Conservation (phyloP, 2,113 vertebrate species). For the Raja brachyura region DNA sequence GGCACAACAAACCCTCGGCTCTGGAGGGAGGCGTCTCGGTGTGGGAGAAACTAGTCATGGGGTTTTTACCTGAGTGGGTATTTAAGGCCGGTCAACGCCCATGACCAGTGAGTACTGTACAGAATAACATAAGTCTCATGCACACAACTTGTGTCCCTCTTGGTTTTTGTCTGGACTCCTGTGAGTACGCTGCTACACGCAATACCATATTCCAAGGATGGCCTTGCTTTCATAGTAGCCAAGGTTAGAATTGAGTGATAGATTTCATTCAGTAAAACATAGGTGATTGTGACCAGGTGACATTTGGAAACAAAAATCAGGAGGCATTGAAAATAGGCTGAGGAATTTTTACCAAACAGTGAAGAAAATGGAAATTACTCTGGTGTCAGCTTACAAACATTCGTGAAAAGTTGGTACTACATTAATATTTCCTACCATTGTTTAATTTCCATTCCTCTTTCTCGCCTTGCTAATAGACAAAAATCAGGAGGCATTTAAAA, state of each 20-base stretch:
- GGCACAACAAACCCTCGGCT: too few relatives aligned
- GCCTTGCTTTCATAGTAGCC: background rate
- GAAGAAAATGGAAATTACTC: background rate
- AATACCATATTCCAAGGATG: background rate
- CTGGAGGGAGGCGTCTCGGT: too few relatives aligned
- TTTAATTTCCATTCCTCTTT: background rate
- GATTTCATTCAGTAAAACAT: background rate
- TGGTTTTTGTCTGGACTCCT: too few relatives aligned
- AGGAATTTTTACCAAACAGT: background rate
- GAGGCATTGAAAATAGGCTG: background rate
- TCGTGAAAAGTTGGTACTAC: background rate
- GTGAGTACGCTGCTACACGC: too few relatives aligned
- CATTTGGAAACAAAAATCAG: background rate
- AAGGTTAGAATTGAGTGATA: background rate
- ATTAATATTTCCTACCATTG: background rate
- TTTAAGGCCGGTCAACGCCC: too few relatives aligned
- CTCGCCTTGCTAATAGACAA: background rate
- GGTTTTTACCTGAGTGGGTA: too few relatives aligned
- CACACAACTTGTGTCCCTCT: too few relatives aligned
- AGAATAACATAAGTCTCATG: too few relatives aligned
- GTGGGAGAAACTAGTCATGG: too few relatives aligned
- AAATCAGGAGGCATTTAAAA: background rate
- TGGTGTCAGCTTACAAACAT: background rate
- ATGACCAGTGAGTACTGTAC: too few relatives aligned
- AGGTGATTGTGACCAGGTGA: background rate